A percentile compares a stretch with the other conserved stretches of the same genome.
These are phyloP conservation scores for Ceriagrion tenellum DNA, from an alignment of 2,888 invertebrate species.

Conservation along the genomic window DNA sequence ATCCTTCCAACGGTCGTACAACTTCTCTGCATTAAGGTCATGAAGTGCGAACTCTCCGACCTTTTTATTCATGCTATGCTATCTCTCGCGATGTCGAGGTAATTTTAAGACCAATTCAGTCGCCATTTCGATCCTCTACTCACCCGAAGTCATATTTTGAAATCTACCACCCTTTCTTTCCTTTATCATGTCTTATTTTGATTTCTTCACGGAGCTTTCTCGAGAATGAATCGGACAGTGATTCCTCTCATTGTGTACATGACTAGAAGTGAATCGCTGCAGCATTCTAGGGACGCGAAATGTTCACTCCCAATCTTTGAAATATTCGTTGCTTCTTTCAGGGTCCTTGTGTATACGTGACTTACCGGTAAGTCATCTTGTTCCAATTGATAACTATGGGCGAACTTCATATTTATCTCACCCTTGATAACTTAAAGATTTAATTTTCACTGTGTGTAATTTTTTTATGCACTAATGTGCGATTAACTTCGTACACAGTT, in stretches of 20 bases:
- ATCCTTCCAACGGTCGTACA: not conserved
- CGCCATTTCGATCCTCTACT: not conserved
- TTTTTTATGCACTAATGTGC: too few relatives aligned
- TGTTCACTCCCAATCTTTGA: not conserved
- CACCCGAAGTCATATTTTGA: not conserved
- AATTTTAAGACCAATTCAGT: not conserved
- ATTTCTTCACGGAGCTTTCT: not conserved
- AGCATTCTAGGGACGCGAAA: not conserved
- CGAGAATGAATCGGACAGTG: not conserved
- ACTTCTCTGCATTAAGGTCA: conserved; percentile 41
- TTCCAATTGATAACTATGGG: too few relatives aligned
- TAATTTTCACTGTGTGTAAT: too few relatives aligned
- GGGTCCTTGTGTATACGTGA: too few relatives aligned
- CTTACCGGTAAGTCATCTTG: too few relatives aligned
- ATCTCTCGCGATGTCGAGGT: not conserved
- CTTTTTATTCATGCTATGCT: not conserved
- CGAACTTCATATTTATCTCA: too few relatives aligned
- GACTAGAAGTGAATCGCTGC: not conserved
- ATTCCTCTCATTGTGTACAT: too few relatives aligned
- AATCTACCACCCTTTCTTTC: not conserved
- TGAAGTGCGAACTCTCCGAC: conserved; percentile 50
- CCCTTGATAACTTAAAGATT: too few relatives aligned
- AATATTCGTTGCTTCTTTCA: not conserved
- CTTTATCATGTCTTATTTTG: not conserved
- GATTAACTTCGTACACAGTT: too few relatives aligned